Conservation (phyloP, 2,113 vertebrate species). For the Datnioides undecimradiatus region DNA sequence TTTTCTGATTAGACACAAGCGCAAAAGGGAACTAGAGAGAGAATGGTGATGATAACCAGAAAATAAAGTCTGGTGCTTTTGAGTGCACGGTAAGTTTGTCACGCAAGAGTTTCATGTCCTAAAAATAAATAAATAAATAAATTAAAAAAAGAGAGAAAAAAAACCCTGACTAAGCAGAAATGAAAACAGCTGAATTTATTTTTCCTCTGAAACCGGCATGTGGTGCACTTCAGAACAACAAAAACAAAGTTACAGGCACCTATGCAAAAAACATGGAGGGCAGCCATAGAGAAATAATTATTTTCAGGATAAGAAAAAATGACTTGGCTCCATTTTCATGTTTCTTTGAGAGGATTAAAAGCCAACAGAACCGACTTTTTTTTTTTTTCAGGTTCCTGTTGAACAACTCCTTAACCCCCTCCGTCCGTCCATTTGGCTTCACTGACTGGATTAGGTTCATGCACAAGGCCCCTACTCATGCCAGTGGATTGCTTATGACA, state of each 20-base stretch:
- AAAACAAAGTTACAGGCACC: neutral
- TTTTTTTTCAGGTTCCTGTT: constrained; percentile 34
- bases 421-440: constrained; percentile 53
- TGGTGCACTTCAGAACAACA: neutral
- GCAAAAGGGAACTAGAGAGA: neutral
- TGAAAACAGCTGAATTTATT: constrained; percentile 11
- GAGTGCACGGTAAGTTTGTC: neutral
- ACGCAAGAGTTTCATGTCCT: neutral
- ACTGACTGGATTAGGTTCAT: constrained; percentile 73
- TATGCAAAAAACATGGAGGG: neutral
- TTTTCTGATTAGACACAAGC: constrained; percentile 11
- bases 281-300: neutral
- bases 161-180: constrained; percentile 24
- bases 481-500: constrained; percentile 80
- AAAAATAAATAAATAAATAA: too few relatives aligned
- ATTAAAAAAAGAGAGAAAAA: too few relatives aligned
- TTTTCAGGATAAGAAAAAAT: constrained; percentile 7
- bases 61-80: neutral
- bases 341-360: constrained; percentile 53
- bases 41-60: neutral
- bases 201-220: constrained; percentile 8
- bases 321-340: constrained; percentile 20
- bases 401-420: constrained; percentile 57
- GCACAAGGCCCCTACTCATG: constrained; percentile 78
- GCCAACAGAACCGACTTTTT: constrained; percentile 27